Conservation (phyloP, 2,113 vertebrate species). For the Psephotus haematonotus region DNA sequence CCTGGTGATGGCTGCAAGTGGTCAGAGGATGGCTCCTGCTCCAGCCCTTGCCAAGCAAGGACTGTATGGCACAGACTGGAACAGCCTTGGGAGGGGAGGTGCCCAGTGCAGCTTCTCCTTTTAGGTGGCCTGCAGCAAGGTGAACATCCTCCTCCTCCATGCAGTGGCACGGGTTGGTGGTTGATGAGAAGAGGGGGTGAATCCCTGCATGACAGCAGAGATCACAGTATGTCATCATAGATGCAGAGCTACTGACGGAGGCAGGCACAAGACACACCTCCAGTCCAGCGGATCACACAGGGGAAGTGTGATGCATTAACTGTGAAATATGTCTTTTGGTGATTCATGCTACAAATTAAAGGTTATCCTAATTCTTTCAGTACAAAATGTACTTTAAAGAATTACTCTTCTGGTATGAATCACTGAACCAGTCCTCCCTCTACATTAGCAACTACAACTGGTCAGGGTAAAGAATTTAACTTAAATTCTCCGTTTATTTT, state of each 20-base stretch:
- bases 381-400: constrained; percentile 32
- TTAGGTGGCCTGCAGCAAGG: accelerated
- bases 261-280: neutral
- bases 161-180: neutral
- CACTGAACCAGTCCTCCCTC: neutral
- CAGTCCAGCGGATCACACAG: neutral
- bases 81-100: neutral
- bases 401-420: constrained; percentile 18
- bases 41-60: accelerated
- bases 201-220: accelerated
- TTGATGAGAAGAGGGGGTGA: neutral
- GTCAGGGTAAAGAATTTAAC: neutral
- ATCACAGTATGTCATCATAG: neutral
- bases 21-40: neutral
- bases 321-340: constrained; percentile 21
- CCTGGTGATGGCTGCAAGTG: neutral
- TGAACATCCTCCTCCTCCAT: neutral
- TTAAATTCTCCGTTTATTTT: neutral
- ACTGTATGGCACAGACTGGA: neutral
- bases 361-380: constrained; percentile 33
- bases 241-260: neutral
- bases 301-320: neutral
- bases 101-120: neutral
- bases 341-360: constrained; percentile 59
- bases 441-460: neutral